phyloP scores from a whole-genome alignment of 2,113 vertebrate genomes.

The Rhea pennata region DNA sequence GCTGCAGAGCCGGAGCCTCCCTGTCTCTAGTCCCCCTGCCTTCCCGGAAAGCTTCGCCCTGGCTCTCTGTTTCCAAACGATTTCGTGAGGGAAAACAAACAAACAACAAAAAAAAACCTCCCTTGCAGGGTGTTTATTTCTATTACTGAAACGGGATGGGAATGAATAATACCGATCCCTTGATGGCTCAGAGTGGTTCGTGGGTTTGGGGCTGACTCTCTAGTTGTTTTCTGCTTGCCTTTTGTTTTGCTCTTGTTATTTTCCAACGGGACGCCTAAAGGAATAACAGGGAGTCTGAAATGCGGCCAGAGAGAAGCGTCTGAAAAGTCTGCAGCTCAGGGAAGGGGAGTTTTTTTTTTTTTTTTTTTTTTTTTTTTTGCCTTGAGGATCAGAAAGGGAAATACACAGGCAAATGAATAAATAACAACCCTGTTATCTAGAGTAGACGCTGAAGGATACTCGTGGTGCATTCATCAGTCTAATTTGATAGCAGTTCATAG shows the following conservation, averaged over 20 bases:
- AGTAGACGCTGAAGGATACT: constrained; percentile 48
- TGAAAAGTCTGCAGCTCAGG: neutral
- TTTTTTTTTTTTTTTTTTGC: neutral
- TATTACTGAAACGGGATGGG: neutral
- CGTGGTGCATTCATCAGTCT: constrained; percentile 53
- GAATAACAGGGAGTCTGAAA: constrained; percentile 8
- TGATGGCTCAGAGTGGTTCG: neutral
- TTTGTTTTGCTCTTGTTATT: neutral
- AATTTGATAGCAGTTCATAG: constrained; percentile 64
- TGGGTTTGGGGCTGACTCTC: neutral
- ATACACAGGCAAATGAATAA: constrained; percentile 32
- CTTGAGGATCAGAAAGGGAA: neutral
- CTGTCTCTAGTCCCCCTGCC: neutral
- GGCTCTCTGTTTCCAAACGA: neutral
- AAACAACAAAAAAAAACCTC: neutral
- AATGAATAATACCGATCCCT: neutral
- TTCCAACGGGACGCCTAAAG: neutral
- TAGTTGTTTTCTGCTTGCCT: neutral
- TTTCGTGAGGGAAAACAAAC: neutral
- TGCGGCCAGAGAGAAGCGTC: neutral
- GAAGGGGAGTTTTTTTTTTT: neutral
- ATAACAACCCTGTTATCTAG: constrained; percentile 45
- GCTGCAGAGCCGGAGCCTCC: neutral
- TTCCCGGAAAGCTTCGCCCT: neutral
- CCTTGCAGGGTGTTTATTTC: neutral